phyloP scores from a whole-genome alignment of 2,888 invertebrate species.

The Watsonalla cultraria region DNA sequence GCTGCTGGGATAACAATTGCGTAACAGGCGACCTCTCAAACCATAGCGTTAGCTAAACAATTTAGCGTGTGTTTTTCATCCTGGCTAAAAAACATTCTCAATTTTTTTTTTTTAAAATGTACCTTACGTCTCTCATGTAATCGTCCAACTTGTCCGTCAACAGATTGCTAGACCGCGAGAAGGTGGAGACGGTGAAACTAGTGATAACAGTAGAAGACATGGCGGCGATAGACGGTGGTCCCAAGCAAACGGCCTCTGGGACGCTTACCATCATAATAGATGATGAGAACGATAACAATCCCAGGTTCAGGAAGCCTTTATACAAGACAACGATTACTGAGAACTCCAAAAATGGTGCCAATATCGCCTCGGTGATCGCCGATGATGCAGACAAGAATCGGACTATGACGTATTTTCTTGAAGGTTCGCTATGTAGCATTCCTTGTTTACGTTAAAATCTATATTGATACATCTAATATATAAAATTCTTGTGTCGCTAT shows the following conservation, averaged over 20 bases:
- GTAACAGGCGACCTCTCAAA: too few species aligned
- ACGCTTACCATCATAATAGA: constrained; percentile 86
- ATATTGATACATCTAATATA: too few species aligned
- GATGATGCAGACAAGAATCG: constrained; percentile 93
- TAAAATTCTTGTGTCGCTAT: too few species aligned
- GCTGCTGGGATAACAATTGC: too few species aligned
- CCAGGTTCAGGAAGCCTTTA: constrained; percentile 87
- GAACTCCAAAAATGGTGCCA: constrained; percentile 91
- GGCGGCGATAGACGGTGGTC: constrained; percentile 84
- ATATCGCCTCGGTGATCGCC: constrained; percentile 88
- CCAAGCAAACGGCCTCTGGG: constrained; percentile 84
- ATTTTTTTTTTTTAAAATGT: too few species aligned
- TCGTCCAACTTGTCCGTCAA: constrained; percentile 22
- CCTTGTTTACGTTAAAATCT: too few species aligned
- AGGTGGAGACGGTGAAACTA: constrained; percentile 87
- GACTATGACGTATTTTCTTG: constrained; percentile 87
- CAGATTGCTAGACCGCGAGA: constrained; percentile 89
- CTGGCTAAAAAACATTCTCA: too few species aligned
- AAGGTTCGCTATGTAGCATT: constrained; percentile 71
- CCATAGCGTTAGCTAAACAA: too few species aligned
- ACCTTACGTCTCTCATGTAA: too few species aligned
- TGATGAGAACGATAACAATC: constrained; percentile 95
- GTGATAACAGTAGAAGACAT: constrained; percentile 90
- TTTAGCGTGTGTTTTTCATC: too few species aligned
- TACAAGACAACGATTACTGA: constrained; percentile 90